These are phyloP conservation scores for Epinephelus moara DNA, from an alignment of 2,113 vertebrate genomes.

Conservation along the genomic window DNA sequence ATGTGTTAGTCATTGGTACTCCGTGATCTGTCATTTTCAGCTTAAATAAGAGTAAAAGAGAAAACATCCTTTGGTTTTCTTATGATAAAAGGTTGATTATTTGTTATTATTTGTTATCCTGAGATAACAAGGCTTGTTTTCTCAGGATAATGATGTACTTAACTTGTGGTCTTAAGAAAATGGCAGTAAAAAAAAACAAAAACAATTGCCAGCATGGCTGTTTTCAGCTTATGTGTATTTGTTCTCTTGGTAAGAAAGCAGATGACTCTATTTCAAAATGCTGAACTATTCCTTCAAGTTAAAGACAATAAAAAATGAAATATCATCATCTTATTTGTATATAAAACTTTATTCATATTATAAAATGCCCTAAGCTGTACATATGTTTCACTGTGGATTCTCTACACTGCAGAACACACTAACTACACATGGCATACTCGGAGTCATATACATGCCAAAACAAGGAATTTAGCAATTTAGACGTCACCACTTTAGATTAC, in stretches of 20 bases:
- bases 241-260: not conserved
- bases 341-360: conserved; percentile 91
- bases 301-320: not conserved
- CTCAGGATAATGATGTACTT: too few relatives aligned
- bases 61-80: too few relatives aligned
- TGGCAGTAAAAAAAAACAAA: too few relatives aligned
- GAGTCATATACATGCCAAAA: conserved; percentile 70
- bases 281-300: not conserved
- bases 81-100: too few relatives aligned
- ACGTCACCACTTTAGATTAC: conserved; percentile 46
- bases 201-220: too few relatives aligned
- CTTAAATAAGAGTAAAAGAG: too few relatives aligned
- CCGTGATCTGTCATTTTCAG: too few relatives aligned
- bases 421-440: conserved; percentile 61
- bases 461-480: conserved; percentile 33
- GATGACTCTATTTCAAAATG: not conserved
- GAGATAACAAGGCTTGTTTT: too few relatives aligned
- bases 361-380: conserved; percentile 87
- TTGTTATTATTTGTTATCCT: too few relatives aligned
- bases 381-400: conserved; percentile 44
- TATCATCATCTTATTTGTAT: conserved; percentile 44
- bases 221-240: too few relatives aligned
- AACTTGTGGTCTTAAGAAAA: too few relatives aligned
- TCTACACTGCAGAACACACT: conserved; percentile 67
- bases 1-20: too few relatives aligned